Conservation (phyloP, 2,797 vertebrate genomes). For the Myotis myotis region DNA sequence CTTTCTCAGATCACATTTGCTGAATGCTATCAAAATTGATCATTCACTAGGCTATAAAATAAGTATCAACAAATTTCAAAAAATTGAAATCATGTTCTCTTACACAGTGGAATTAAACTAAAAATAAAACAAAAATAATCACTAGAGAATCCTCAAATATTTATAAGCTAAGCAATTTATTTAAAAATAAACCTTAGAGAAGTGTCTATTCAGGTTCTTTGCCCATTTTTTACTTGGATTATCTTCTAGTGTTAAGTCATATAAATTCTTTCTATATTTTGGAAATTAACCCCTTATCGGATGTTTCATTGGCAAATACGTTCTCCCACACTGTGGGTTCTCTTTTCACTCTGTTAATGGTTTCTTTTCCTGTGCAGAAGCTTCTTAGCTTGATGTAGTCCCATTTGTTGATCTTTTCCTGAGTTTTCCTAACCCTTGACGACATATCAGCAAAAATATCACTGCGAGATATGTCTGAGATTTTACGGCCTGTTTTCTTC, state of each 20-base stretch:
- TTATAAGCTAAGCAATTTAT: not conserved
- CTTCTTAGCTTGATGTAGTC: not conserved
- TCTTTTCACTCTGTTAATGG: not conserved
- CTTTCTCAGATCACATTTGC: not conserved
- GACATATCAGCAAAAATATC: not conserved
- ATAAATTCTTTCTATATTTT: not conserved
- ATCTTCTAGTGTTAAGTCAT: not conserved
- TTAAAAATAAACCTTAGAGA: not conserved
- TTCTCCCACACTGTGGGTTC: not conserved
- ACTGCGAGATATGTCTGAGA: not conserved
- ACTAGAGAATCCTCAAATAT: not conserved
- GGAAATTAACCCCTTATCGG: not conserved
- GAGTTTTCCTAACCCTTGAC: not conserved
- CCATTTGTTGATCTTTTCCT: not conserved
- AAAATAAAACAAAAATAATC: not conserved
- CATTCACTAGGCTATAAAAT: not conserved
- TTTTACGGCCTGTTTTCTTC: not conserved
- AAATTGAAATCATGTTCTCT: not conserved
- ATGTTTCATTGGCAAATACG: not conserved
- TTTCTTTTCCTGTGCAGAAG: not conserved
- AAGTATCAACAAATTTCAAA: not conserved
- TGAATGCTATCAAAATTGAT: not conserved
- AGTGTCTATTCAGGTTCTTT: not conserved
- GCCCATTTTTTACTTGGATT: not conserved
- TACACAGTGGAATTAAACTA: not conserved